Percentiles rank a stretch among this genome's conserved stretches.
phyloP scores from a whole-genome alignment of 2,888 invertebrate genomes.

The Epiblema foenella region DNA sequence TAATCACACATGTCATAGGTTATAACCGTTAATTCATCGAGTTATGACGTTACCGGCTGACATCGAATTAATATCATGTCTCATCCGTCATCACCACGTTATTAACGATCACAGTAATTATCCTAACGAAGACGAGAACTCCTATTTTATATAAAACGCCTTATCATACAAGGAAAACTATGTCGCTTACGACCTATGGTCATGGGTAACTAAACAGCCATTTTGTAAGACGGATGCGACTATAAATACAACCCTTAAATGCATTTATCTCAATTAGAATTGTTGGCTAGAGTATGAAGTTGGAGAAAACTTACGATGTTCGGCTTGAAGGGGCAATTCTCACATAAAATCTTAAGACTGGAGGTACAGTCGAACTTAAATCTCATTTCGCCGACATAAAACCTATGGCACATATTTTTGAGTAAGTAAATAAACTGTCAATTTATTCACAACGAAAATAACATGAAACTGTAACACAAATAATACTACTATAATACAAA shows the following conservation, averaged over 20 bases:
- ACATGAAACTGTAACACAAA: too few relatives aligned
- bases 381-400: too few relatives aligned
- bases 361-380: too few relatives aligned
- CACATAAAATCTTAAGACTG: not conserved
- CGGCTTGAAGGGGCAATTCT: not conserved
- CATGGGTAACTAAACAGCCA: slow-evolving; percentile 44
- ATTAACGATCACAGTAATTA: slow-evolving; percentile 76
- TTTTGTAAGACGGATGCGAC: slow-evolving; percentile 63
- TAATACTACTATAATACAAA: too few relatives aligned
- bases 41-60: slow-evolving; percentile 65
- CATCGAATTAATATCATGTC: slow-evolving; percentile 68
- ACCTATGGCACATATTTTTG: too few relatives aligned
- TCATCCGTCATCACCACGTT: slow-evolving; percentile 66
- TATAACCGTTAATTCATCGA: slow-evolving; percentile 57
- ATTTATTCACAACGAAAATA: too few relatives aligned
- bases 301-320: slow-evolving; percentile 17
- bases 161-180: not conserved
- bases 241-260: slow-evolving; percentile 58
- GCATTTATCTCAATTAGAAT: slow-evolving; percentile 74
- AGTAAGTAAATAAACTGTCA: too few relatives aligned
- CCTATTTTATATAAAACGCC: not conserved
- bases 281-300: slow-evolving; percentile 44
- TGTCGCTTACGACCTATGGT: slow-evolving; percentile 11
- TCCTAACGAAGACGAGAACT: slow-evolving; percentile 60
- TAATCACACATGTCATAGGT: slow-evolving; percentile 36